These are phyloP conservation scores for Linepithema humile DNA, from an alignment of 1,140 invertebrate genomes.

Conservation along the genomic window DNA sequence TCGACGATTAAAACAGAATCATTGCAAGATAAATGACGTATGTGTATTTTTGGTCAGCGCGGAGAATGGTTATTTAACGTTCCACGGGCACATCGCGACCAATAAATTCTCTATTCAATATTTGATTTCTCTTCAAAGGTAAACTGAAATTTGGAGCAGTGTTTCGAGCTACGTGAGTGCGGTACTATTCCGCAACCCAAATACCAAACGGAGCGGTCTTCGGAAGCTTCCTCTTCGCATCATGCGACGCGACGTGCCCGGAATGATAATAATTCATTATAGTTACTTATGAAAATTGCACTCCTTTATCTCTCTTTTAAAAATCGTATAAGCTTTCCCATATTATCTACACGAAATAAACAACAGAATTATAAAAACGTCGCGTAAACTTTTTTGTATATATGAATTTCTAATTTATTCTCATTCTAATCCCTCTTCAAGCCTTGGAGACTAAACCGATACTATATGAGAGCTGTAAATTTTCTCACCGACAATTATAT, in stretches of 20 bases:
- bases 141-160: slow-evolving; percentile 32
- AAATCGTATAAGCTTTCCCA: background rate
- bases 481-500: background rate
- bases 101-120: slow-evolving; percentile 32
- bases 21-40: slow-evolving; percentile 21
- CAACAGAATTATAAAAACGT: background rate
- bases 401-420: no score
- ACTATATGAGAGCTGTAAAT: background rate
- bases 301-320: background rate
- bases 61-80: slow-evolving; percentile 23
- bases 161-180: background rate
- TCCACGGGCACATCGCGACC: background rate
- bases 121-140: slow-evolving; percentile 20
- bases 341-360: background rate
- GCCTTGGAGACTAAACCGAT: background rate
- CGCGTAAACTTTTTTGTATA: background rate
- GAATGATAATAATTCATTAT: slow-evolving; percentile 42
- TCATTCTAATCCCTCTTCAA: background rate
- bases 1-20: background rate
- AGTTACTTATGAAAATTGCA: background rate
- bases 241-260: background rate
- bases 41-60: slow-evolving; percentile 21
- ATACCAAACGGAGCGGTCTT: slow-evolving; percentile 51
- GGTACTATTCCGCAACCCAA: slow-evolving; percentile 15
- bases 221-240: slow-evolving; percentile 37